phyloP scores from a whole-genome alignment of 2,888 invertebrate species.

The Loripinus fragilis region DNA sequence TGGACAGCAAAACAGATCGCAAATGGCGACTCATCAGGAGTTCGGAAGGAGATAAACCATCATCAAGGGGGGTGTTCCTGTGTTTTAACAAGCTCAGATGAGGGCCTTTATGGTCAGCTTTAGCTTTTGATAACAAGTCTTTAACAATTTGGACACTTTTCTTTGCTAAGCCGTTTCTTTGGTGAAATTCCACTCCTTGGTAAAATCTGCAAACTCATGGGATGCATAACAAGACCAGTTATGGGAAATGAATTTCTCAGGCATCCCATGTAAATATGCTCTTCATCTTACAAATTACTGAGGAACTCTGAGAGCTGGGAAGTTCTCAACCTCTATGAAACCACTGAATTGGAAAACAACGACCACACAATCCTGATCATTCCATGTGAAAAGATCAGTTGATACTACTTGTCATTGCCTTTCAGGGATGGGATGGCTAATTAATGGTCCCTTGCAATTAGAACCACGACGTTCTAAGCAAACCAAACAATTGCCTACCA shows the following conservation, averaged over 20 bases:
- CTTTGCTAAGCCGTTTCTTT: constrained; percentile 62
- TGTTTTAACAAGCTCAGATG: no score
- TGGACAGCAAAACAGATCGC: constrained; percentile 33
- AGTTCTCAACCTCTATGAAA: constrained; percentile 48
- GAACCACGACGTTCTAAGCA: constrained; percentile 41
- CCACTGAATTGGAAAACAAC: constrained; percentile 50
- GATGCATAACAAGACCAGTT: constrained; percentile 53
- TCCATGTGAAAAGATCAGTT: constrained; percentile 50
- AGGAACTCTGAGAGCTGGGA: background rate
- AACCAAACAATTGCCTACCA: constrained; percentile 24
- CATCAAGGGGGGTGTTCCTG: no score
- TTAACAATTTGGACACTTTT: constrained; percentile 57
- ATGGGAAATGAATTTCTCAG: constrained; percentile 38
- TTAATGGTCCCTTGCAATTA: constrained; percentile 48
- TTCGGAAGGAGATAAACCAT: no score
- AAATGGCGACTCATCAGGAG: constrained; percentile 44
- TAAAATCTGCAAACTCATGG: constrained; percentile 52
- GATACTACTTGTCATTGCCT: constrained; percentile 53
- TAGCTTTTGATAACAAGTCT: constrained; percentile 38
- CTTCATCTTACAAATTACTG: constrained; percentile 33
- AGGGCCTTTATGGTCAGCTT: constrained; percentile 21
- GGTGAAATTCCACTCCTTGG: constrained; percentile 50
- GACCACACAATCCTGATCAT: constrained; percentile 41
- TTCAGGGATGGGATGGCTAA: constrained; percentile 37
- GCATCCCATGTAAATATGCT: constrained; percentile 33